These are phyloP conservation scores for Danionella dracula DNA, from an alignment of 2,797 vertebrate genomes.

Conservation along the genomic window DNA sequence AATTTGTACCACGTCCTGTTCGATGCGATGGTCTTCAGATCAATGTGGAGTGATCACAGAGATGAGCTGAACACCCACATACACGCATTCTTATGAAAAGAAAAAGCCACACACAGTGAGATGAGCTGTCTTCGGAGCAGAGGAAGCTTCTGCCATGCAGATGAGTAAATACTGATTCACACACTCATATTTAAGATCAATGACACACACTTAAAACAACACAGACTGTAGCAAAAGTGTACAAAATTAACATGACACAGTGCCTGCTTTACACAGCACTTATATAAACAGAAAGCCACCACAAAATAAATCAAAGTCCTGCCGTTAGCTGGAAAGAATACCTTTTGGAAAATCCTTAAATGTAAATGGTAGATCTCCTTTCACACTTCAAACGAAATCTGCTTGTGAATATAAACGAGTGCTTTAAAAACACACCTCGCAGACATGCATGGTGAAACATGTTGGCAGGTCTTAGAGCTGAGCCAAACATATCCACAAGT, in stretches of 20 bases:
- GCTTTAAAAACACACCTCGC: conserved; percentile 21
- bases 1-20: conserved; percentile 53
- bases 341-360: background rate
- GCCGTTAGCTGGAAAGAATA: background rate
- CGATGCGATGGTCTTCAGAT: conserved; percentile 41
- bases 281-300: conserved; percentile 7
- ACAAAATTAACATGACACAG: background rate
- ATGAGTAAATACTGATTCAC: conserved; percentile 10
- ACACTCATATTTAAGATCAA: background rate
- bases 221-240: background rate
- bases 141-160: conserved; percentile 17
- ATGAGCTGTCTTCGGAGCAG: conserved; percentile 1
- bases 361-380: background rate
- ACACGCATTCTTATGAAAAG: background rate
- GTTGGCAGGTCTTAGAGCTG: background rate
- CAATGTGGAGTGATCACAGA: conserved; percentile 15
- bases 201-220: conserved; percentile 1
- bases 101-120: conserved; percentile 24
- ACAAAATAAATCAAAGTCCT: conserved; percentile 12
- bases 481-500: background rate
- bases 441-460: background rate
- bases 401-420: conserved; percentile 9
- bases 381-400: conserved; percentile 18
- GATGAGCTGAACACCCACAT: background rate
- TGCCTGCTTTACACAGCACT: background rate